These are phyloP conservation scores for Pammene fasciana DNA, from an alignment of 2,888 invertebrate genomes.

Conservation along the genomic window DNA sequence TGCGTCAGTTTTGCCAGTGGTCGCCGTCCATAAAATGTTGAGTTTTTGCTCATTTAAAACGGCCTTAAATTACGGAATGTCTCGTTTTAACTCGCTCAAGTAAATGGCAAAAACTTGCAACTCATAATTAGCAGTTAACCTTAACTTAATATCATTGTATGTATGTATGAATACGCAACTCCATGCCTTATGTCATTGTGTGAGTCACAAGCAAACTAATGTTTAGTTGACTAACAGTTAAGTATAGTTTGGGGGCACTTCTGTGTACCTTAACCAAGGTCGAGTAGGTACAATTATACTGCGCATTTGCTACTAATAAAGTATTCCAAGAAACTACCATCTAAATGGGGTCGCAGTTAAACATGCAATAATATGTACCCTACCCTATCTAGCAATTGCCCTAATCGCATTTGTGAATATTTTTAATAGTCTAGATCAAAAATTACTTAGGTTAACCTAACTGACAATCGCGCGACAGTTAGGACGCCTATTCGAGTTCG, in stretches of 20 bases:
- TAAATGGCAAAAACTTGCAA: conserved; percentile 20
- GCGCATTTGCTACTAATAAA: no score
- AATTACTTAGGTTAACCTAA: no score
- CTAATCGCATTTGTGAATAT: no score
- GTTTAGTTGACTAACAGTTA: not conserved
- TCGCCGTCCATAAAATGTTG: not conserved
- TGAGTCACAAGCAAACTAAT: conserved; percentile 22
- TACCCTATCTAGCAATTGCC: no score
- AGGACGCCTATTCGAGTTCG: no score
- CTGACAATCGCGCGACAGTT: no score
- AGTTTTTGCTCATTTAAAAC: conserved; percentile 13
- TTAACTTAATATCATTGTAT: conserved; percentile 9
- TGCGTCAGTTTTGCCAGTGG: not conserved
- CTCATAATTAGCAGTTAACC: conserved; percentile 10
- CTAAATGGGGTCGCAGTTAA: no score
- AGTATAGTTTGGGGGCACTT: conserved; percentile 4
- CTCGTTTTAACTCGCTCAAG: conserved; percentile 9
- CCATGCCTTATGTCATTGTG: conserved; percentile 7
- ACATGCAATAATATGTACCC: no score
- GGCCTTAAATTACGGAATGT: conserved; percentile 20
- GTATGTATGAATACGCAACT: conserved; percentile 1
- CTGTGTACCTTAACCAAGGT: conserved; percentile 2
- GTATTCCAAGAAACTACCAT: no score
- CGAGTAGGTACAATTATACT: not conserved
- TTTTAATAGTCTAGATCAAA: no score